Conservation (phyloP, 92 coral and sea anemone species). For the Paragorgia papillata region DNA sequence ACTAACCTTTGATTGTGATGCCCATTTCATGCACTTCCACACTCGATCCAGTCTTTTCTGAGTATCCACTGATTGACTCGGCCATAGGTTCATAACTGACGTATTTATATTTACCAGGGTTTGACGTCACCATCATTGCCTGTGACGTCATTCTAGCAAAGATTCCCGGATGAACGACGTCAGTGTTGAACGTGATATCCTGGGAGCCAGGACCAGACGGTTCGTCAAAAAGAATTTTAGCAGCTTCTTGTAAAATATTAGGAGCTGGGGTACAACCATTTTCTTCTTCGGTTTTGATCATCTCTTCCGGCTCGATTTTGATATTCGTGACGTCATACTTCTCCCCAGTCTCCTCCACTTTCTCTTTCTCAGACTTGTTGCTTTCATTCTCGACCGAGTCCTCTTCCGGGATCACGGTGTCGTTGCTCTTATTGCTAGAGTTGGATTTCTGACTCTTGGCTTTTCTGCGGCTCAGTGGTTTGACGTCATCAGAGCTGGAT, state of each 20-base stretch:
- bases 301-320: conserved; percentile 37
- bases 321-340: conserved; percentile 14
- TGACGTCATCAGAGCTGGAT: conserved; percentile 38
- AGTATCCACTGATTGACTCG: not conserved
- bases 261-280: not conserved
- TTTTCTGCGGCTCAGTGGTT: conserved; percentile 38
- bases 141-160: conserved; percentile 30
- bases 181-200: conserved; percentile 1
- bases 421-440: not conserved
- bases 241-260: conserved; percentile 31
- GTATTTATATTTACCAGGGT: conserved; percentile 19
- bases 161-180: conserved; percentile 23
- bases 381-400: conserved; percentile 1
- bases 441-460: conserved; percentile 11
- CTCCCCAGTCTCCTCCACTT: conserved; percentile 1
- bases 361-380: not conserved
- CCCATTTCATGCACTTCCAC: conserved; percentile 17
- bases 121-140: conserved; percentile 12
- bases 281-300: conserved; percentile 33
- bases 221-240: conserved; percentile 26
- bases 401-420: conserved; percentile 1
- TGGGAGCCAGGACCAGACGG: not conserved
- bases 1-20: conserved; percentile 34
- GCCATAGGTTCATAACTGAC: conserved; percentile 16
- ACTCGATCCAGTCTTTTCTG: conserved; percentile 17